Evolutionary conservation across 2,888 invertebrate genomes (phyloP), one percentile per base, ranked within the genome.

Genomic region (Actias luna): DNA sequence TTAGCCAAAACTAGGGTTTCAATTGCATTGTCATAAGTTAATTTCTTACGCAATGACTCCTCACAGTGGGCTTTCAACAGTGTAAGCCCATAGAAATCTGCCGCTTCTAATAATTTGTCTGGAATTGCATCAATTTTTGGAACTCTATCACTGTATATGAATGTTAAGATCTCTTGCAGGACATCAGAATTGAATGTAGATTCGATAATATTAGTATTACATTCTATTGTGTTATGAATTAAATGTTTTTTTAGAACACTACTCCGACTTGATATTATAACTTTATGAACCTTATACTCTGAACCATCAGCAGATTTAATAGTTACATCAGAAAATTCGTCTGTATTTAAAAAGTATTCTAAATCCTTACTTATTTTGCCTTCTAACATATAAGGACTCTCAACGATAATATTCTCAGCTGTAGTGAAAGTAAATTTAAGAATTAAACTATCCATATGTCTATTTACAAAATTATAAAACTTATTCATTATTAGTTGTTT

Each of bases 11-110:
- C 85, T 14, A 92, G 69, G 4, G 88, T 90, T 62, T 89, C 88
- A 67, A 92, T 86, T 3, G 88, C 90, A 85, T 90, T 92, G 42
- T 91, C 89, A 18, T 92, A 87, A 10, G 90, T 89, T n/a, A 92
- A 62, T 72, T 84, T 87, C 67, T 89, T 88, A 52, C 91, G 88
- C 57, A 92, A 72, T 8, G 89, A 88, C 70, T 89, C 89, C 64
- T 91, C 92, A 68, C 92, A 91, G 0, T 92, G 75, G 63, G 83
- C 85, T 64, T 92, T 92, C 2, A 92, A 74, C 65, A 89, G 76
- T 50, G 81, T 82, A 4, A 92, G 79, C 68, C 92, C 89, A 66
- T 92, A 92, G 68, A 81, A 92, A 63, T 92, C 92, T 12, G 92
- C 90, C 18, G 92, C 92, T 58, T 89, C 89, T 29, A 92, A 70